Evolutionary conservation across 1,140 invertebrate genomes (phyloP).

Genomic region (Ooceraea biroi): DNA sequence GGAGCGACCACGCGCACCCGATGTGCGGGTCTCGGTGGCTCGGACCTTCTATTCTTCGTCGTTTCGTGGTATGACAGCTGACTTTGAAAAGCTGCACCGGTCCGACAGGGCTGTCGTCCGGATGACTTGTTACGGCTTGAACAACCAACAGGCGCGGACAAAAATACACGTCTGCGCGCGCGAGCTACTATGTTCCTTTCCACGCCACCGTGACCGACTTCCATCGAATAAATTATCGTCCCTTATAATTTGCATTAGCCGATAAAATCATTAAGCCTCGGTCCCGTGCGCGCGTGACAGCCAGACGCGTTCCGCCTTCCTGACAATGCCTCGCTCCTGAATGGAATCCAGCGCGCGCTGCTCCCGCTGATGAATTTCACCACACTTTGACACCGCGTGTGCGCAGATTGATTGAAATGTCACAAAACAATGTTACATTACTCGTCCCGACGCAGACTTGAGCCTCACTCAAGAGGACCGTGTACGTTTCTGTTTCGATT

Average conservation of each 20-base stretch:
- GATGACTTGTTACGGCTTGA: constrained; percentile 72
- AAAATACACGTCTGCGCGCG: constrained; percentile 73
- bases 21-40: constrained; percentile 64
- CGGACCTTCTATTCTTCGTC: constrained; percentile 68
- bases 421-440: background rate
- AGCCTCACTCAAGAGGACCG: too few species aligned
- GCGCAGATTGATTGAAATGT: constrained; percentile 9
- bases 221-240: constrained; percentile 69
- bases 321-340: constrained; percentile 50
- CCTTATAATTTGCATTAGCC: constrained; percentile 67
- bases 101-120: constrained; percentile 78
- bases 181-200: constrained; percentile 72
- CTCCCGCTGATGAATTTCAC: background rate
- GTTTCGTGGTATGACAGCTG: constrained; percentile 72
- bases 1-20: constrained; percentile 3
- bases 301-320: constrained; percentile 33
- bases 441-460: too few species aligned
- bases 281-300: background rate
- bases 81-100: constrained; percentile 82
- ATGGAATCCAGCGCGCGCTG: constrained; percentile 13
- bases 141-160: constrained; percentile 70
- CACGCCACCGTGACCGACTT: constrained; percentile 72
- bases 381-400: constrained; percentile 20
- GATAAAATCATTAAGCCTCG: constrained; percentile 67
- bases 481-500: too few species aligned